Evolutionary conservation across 2,888 invertebrate genomes (phyloP), one percentile per base, ranked within the genome.

Genomic region (Pristionchus maxplancki): DNA sequence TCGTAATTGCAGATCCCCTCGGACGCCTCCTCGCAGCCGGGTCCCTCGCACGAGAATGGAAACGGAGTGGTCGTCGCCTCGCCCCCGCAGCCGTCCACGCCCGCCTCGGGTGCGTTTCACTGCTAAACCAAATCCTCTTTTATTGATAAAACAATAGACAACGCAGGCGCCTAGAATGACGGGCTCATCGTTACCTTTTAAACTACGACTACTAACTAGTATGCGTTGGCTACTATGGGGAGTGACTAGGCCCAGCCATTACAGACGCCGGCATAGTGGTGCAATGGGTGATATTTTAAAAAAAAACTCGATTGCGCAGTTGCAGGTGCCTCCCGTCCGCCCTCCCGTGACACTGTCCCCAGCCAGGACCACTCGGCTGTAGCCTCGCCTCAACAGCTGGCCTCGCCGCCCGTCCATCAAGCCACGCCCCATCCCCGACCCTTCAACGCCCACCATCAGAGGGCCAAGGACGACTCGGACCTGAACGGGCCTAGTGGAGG

Each of bases 401-500:
- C 53, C n/a, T 58, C 58, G 24, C 58, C 58, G 3, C 58, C 50
- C n/a, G n/a, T 17, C 44, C 44, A 48, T 15, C 17, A 20, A 13
- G 8, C 44, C 44, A 44, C 24, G 40, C 82, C 48, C 24, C 50
- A 53, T 24, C 58, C 53, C 58, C 37, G 37, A 9, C 53, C 53
- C 34, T 37, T 53, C 37, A 40, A 34, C 11, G 53, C 83, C 6
- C 53, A 40, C 37, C 37, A 53, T 20, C 83, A 62, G 31, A 37
- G n/a, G 40, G 64, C 85, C 13, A 85, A 85, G 17, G 85, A 67
- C 67, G 85, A 67, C 15, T 17, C 48, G 64, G 67, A 85, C 31
- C 40, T 67, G 34, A 87, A 48, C 1, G 87, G 58, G 58, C 58
- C 50, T 2, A 28, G n/a, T 24, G 78, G 78, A 78, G 78, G 78